Evolutionary conservation across 2,797 vertebrate genomes (phyloP), one percentile per base, ranked within the genome.

Genomic region (Loris lydekkerianus): DNA sequence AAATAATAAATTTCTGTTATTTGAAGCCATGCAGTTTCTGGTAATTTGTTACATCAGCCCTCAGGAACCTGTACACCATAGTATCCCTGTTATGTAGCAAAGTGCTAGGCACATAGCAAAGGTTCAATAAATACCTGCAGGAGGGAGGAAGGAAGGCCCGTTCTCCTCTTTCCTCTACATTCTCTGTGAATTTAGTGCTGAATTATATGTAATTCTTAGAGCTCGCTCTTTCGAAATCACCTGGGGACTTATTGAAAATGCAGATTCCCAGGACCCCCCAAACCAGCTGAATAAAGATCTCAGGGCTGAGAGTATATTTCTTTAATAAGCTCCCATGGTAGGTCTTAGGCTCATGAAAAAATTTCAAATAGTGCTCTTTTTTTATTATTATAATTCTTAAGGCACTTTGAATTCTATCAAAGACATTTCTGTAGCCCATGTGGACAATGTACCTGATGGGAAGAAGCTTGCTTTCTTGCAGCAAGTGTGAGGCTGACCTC

Each of bases 401-500:
- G 69, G 37, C 49, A 78, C 37, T 90, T 82, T 89, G 89, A 93
- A 91, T 92, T 49, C 77, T 93, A 92, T 87, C 72, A 96, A 92
- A 96, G 91, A 13, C 31, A 85, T 86, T 96, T 94, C 94, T 91
- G 21, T 37, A 80, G 37, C n/a, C 84, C n/a, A 61, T 14, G 49
- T 14, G 61, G 95, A 89, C 78, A 60, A 58, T 25, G 40, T 63
- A 29, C 67, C 93, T 96, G 94, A 49, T 49, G 84, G 76, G 72
- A 97, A 10, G 87, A 88, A 75, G 91, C 63, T 58, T n/a, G 72
- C 86, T 70, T 78, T 46, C 40, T 90, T 40, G 93, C 43, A 94
- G 86, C 91, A 98, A 94, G 34, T 93, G 34, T 58, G 70, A 95
- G 31, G 83, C 91, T 69, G 2, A 92, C 97, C 96, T 53, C 73